Percentiles rank a stretch among this genome's conserved stretches.
These are phyloP conservation scores for Trissolcus japonicus DNA, from an alignment of 2,888 invertebrate species.

Conservation along the genomic window DNA sequence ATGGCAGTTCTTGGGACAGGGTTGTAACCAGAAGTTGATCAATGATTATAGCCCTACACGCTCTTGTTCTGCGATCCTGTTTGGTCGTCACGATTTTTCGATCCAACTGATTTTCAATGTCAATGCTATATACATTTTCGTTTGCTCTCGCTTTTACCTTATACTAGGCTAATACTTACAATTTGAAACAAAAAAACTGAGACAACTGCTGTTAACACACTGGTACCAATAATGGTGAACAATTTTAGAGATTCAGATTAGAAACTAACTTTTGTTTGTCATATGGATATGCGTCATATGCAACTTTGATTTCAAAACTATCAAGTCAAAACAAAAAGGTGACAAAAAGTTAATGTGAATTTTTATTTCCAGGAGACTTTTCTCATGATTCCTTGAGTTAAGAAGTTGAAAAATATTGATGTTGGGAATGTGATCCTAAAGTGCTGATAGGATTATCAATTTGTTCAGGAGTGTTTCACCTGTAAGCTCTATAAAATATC, in stretches of 20 bases:
- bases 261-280: too few relatives aligned
- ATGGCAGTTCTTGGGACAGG: conserved; percentile 58
- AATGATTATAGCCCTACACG: conserved; percentile 68
- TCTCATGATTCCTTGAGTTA: too few relatives aligned
- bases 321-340: too few relatives aligned
- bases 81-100: conserved; percentile 67
- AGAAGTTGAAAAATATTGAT: too few relatives aligned
- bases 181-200: background rate
- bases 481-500: conserved; percentile 19
- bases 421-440: too few relatives aligned
- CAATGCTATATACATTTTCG: conserved; percentile 36
- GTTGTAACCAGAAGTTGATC: conserved; percentile 67
- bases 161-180: conserved; percentile 9
- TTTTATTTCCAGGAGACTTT: too few relatives aligned
- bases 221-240: too few relatives aligned
- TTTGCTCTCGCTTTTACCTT: conserved; percentile 22
- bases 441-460: conserved; percentile 18
- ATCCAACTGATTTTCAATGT: conserved; percentile 64
- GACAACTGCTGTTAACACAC: background rate
- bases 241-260: too few relatives aligned
- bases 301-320: too few relatives aligned
- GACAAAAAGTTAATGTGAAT: too few relatives aligned
- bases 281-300: too few relatives aligned
- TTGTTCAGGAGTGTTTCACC: conserved; percentile 5
- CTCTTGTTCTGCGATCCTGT: conserved; percentile 67